Evolutionary conservation across 1,140 invertebrate species (phyloP).

Genomic region (Drosophila asahinai): DNA sequence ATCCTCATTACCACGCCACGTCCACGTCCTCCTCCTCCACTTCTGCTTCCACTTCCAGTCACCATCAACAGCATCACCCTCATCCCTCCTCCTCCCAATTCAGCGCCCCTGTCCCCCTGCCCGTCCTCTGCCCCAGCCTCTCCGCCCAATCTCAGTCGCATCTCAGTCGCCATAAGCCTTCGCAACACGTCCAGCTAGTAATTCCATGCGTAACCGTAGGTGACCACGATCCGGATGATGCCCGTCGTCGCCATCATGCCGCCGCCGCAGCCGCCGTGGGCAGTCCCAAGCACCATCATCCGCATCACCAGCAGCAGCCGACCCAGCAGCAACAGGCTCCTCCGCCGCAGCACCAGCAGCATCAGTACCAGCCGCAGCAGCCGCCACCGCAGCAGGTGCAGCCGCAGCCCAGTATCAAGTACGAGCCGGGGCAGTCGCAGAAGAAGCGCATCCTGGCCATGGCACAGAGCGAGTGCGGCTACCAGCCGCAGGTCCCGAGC

Average conservation of each 20-base stretch:
- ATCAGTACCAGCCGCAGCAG: slow-evolving; percentile 79
- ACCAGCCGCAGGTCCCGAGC: slow-evolving; percentile 85
- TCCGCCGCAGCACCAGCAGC: slow-evolving; percentile 59
- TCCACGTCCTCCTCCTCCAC: slow-evolving; percentile 70
- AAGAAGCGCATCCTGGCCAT: slow-evolving; percentile 94
- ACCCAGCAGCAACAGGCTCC: slow-evolving; percentile 61
- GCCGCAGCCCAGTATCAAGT: slow-evolving; percentile 79
- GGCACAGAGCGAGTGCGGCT: slow-evolving; percentile 92
- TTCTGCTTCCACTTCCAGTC: slow-evolving; percentile 84
- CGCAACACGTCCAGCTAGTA: slow-evolving; percentile 88
- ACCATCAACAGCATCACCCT: slow-evolving; percentile 77
- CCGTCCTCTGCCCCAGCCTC: slow-evolving; percentile 27
- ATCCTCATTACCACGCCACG: slow-evolving; percentile 77
- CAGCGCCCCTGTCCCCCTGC: slow-evolving; percentile 38
- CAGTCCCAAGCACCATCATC: slow-evolving; percentile 85
- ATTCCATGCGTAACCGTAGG: slow-evolving; percentile 93
- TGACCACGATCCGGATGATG: slow-evolving; percentile 91
- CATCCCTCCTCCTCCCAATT: slow-evolving; percentile 46
- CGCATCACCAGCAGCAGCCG: slow-evolving; percentile 64
- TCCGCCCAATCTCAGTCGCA: slow-evolving; percentile 56
- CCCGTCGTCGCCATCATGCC: slow-evolving; percentile 86
- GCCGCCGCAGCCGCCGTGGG: slow-evolving; percentile 76
- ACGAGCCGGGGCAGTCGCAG: slow-evolving; percentile 89
- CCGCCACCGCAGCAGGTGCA: slow-evolving; percentile 85
- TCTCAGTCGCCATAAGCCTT: slow-evolving; percentile 77